A percentile compares a stretch with the other conserved stretches of the same genome.
Evolutionary conservation across 2,113 vertebrate species (phyloP).

Genomic region (Heptranchias perlo): DNA sequence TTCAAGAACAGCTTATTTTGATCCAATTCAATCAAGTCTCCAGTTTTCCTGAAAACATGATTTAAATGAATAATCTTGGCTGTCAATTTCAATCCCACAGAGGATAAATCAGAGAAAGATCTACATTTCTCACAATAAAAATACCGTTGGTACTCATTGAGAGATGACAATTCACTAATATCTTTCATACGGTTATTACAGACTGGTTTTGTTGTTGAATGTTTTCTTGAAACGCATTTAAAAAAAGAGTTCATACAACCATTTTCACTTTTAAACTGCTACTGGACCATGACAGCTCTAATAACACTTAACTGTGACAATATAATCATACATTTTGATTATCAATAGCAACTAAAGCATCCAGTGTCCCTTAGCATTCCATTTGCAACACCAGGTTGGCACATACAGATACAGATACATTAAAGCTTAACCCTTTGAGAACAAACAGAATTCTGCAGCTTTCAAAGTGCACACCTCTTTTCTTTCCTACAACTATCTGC

Average conservation of each 20-base stretch:
- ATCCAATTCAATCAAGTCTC: not conserved
- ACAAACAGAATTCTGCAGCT: not conserved
- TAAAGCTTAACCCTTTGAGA: slow-evolving; percentile 20
- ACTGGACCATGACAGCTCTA: not conserved
- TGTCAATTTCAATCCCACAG: not conserved
- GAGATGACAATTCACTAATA: not conserved
- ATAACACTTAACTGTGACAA: not conserved
- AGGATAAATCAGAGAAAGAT: slow-evolving; percentile 22
- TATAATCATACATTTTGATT: slow-evolving; percentile 30
- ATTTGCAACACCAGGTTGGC: slow-evolving; percentile 1
- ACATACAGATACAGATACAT: not conserved
- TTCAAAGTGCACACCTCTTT: not conserved
- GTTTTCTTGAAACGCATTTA: not conserved
- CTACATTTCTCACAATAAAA: not conserved
- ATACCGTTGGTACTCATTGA: not conserved
- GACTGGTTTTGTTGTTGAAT: not conserved
- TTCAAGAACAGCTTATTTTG: not conserved
- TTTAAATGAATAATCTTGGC: not conserved
- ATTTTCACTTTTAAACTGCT: not conserved
- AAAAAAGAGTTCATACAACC: not conserved
- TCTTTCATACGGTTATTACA: not conserved
- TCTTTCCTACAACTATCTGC: not conserved
- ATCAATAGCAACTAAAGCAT: not conserved
- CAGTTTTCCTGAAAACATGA: not conserved
- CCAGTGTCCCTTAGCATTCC: not conserved